A percentile compares a stretch with the other conserved stretches of the same genome.
Conservation (phyloP, 2,888 invertebrate species). For the Hirtodrosophila histrioides region DNA sequence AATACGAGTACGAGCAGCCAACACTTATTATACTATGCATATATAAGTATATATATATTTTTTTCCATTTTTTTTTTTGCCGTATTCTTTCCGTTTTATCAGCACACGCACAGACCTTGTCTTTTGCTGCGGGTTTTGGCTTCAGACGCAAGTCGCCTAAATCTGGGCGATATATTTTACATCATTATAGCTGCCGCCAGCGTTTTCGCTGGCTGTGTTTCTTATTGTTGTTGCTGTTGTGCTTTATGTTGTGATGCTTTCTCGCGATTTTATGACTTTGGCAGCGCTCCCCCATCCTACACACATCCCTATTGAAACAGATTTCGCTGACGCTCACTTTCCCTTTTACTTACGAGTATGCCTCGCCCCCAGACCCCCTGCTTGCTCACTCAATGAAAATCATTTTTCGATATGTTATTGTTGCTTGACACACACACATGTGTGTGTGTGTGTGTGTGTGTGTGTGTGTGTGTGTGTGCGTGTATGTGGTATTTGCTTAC, state of each 20-base stretch:
- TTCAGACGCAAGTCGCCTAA: conserved; percentile 62
- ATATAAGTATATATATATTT: not conserved
- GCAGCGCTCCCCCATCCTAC: conserved; percentile 30
- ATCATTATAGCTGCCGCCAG: conserved; percentile 68
- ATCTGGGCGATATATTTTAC: conserved; percentile 78
- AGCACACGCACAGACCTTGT: conserved; percentile 72
- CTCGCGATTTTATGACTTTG: conserved; percentile 77
- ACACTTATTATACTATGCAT: conserved; percentile 39
- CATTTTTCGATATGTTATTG: conserved; percentile 77
- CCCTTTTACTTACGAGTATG: conserved; percentile 2
- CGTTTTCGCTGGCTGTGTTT: conserved; percentile 18
- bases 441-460: conserved; percentile 4
- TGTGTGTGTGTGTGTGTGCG: conserved; percentile 13
- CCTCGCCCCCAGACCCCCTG: conserved; percentile 4
- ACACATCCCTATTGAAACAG: conserved; percentile 63
- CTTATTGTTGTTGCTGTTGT: conserved; percentile 29
- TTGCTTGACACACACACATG: conserved; percentile 2
- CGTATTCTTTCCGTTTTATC: conserved; percentile 59
- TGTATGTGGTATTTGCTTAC: conserved; percentile 60
- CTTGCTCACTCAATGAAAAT: conserved; percentile 60
- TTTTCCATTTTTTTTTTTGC: conserved; percentile 7
- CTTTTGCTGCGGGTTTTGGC: conserved; percentile 21
- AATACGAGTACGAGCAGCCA: conserved; percentile 48
- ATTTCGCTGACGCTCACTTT: conserved; percentile 76
- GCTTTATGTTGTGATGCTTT: conserved; percentile 65